A percentile compares a stretch with the other conserved stretches of the same genome.
Evolutionary conservation across 2,888 invertebrate species (phyloP).

Genomic region (Chromoteleia sp.): DNA sequence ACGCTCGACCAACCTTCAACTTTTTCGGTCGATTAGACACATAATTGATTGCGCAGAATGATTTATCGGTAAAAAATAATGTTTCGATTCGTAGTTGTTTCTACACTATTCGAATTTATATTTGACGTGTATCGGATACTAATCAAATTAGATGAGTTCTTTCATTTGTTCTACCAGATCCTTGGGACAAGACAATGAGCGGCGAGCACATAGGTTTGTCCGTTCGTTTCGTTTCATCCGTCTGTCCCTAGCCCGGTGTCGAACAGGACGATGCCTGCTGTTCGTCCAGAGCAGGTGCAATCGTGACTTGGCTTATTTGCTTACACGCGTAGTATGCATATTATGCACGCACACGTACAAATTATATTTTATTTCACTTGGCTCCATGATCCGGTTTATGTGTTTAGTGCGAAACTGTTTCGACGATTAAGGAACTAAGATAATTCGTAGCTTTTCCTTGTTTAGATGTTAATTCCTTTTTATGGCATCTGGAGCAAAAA

Average conservation of each 20-base stretch:
- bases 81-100: constrained; percentile 17
- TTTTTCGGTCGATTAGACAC: constrained; percentile 12
- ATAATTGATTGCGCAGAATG: constrained; percentile 43
- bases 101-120: constrained; percentile 13
- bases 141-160: constrained; percentile 76
- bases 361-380: constrained; percentile 55
- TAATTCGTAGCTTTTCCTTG: constrained; percentile 16
- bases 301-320: constrained; percentile 79
- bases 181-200: constrained; percentile 75
- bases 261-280: constrained; percentile 76
- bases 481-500: constrained; percentile 13
- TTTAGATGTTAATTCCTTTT: constrained; percentile 29
- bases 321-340: constrained; percentile 71
- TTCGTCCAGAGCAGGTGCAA: constrained; percentile 79
- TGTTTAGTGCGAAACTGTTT: constrained; percentile 43
- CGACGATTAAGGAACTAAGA: constrained; percentile 26
- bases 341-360: constrained; percentile 72
- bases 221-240: constrained; percentile 63
- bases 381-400: constrained; percentile 38
- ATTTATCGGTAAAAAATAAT: constrained; percentile 14
- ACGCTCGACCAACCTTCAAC: too few relatives aligned
- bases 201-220: constrained; percentile 63
- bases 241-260: constrained; percentile 76
- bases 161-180: constrained; percentile 65
- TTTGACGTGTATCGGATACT: constrained; percentile 73